Evolutionary conservation across 2,113 vertebrate genomes (phyloP).

Genomic region (Oncorhynchus tshawytscha): DNA sequence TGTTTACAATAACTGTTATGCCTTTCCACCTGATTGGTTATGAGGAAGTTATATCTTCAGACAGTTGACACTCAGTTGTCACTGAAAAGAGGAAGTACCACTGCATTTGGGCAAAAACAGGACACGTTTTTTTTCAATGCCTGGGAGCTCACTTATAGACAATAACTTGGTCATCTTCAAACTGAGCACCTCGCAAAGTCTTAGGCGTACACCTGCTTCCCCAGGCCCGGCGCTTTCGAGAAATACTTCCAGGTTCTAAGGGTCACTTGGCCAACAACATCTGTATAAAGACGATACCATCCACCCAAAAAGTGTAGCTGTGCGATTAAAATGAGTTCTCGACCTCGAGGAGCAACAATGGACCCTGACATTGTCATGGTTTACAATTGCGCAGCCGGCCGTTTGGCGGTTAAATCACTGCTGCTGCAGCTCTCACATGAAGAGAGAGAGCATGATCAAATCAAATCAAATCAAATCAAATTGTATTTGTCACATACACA

Average conservation of each 20-base stretch:
- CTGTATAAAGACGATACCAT: conserved; percentile 45
- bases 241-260: not conserved
- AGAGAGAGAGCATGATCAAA: conserved; percentile 13
- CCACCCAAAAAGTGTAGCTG: conserved; percentile 36
- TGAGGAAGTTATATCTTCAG: too few relatives aligned
- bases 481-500: too few relatives aligned
- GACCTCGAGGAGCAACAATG: conserved; percentile 59
- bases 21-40: too few relatives aligned
- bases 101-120: not conserved
- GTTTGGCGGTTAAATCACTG: not conserved
- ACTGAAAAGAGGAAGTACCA: not conserved
- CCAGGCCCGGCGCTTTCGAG: not conserved
- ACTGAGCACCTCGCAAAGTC: too few relatives aligned
- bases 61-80: not conserved
- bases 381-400: conserved; percentile 31
- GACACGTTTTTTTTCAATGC: not conserved
- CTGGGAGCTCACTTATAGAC: not conserved
- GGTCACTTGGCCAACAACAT: conserved; percentile 21
- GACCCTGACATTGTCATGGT: conserved; percentile 64
- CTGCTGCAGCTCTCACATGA: not conserved
- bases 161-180: too few relatives aligned
- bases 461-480: too few relatives aligned
- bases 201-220: conserved; percentile 15
- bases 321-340: conserved; percentile 66
- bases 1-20: too few relatives aligned